A percentile compares a stretch with the other conserved stretches of the same genome.
Conservation (phyloP, 2,797 vertebrate species). For the Pterois miles region DNA sequence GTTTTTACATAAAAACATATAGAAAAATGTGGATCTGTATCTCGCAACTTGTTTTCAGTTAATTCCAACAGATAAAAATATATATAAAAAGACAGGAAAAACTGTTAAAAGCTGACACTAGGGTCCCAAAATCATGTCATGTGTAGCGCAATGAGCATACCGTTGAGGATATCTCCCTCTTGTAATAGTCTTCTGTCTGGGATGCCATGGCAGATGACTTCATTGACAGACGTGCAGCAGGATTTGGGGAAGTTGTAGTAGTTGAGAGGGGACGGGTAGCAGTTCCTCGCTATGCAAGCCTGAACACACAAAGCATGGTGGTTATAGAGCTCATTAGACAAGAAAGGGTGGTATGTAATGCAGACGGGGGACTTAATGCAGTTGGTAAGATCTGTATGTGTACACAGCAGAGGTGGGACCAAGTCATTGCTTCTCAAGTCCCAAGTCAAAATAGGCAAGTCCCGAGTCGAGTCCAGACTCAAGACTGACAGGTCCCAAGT, state of each 20-base stretch:
- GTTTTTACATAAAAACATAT: neutral
- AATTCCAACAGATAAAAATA: neutral
- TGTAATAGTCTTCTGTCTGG: constrained; percentile 94
- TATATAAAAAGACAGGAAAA: neutral
- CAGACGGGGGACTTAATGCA: neutral
- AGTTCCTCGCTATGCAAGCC: constrained; percentile 96
- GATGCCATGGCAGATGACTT: constrained; percentile 99
- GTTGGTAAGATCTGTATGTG: neutral
- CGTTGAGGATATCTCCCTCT: constrained; percentile 97
- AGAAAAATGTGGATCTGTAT: neutral
- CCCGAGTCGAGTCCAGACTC: no score
- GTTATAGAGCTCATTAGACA: neutral
- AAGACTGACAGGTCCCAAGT: no score
- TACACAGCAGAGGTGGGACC: neutral
- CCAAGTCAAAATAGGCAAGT: no score
- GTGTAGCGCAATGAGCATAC: constrained; percentile 71
- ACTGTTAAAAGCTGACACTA: rapidly evolving
- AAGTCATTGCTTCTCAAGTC: no score
- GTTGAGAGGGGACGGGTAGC: constrained; percentile 98
- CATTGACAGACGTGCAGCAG: constrained; percentile 98
- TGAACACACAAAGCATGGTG: constrained; percentile 57
- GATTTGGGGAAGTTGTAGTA: constrained; percentile 99
- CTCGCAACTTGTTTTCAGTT: rapidly evolving
- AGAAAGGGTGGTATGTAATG: neutral
- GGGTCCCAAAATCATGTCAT: neutral